phyloP scores from a whole-genome alignment of 2,797 vertebrate species.

The Scolopax bukidnonensis region DNA sequence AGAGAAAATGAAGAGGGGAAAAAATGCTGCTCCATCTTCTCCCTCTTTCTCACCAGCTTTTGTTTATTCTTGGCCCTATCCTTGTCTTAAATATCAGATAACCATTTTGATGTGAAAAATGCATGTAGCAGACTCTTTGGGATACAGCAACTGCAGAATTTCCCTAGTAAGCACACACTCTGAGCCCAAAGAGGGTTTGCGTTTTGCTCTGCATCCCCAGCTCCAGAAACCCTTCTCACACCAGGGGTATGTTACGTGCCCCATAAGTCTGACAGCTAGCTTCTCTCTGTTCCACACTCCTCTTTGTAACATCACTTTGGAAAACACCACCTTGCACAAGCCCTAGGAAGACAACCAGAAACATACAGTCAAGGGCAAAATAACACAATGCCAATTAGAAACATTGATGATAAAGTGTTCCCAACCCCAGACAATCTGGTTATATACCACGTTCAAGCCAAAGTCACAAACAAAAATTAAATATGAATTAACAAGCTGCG shows the following conservation, averaged over 20 bases:
- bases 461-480: neutral
- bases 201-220: neutral
- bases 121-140: neutral
- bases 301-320: neutral
- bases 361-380: neutral
- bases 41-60: neutral
- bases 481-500: neutral
- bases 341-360: neutral
- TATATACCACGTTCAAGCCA: neutral
- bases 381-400: neutral
- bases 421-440: neutral
- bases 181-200: neutral
- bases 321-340: neutral
- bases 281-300: neutral
- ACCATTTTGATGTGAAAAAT: neutral
- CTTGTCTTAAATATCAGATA: neutral
- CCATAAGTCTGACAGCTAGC: neutral
- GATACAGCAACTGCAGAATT: neutral
- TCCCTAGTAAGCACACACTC: neutral
- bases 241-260: fast-evolving
- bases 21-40: neutral
- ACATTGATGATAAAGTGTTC: neutral
- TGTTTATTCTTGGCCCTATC: neutral
- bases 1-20: neutral
- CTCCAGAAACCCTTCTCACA: neutral